Evolutionary conservation across 2,113 vertebrate species (phyloP), one percentile per base, ranked within the genome.

Genomic region (Sisor rabdophorus): DNA sequence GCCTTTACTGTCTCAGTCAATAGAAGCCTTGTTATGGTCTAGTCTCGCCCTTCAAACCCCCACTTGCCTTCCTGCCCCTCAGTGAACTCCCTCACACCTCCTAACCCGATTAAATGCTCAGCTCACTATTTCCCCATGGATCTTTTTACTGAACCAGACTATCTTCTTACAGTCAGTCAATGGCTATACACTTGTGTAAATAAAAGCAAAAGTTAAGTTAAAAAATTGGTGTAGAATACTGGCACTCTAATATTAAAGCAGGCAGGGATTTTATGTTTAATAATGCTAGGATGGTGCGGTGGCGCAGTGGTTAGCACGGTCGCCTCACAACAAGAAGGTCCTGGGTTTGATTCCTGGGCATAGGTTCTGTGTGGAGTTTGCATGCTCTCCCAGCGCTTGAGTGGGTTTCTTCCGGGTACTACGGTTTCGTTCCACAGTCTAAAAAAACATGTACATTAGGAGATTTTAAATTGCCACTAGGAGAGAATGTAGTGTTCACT

Each of bases 41-140:
- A 54, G 26, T 56, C 53, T 76, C 40, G 32, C 53, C 24, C 54
- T 76, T 76, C 28, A 68, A 19, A 47, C 75, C 47, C 60, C 53
- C 22, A 64, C 63, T 68, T 76, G 32, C 74, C 63, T 67, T 68
- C 53, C 52, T 76, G 74, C 52, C 63, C 63, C 50, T 67, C 61
- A 53, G 50, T 76, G 63, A 54, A 68, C 61, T 76, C 64, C 53
- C 52, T 68, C 63, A 28, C 75, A 68, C 63, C 64, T 76, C 64
- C 58, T 28, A 68, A 65, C 53, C 53, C 1, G 36, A 76, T 58
- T 76, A 76, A 63, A 71, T 40, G n/a, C 52, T 53, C 26, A 24
- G 64, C 40, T 67, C 63, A 55, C 20, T 32, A 40, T 52, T 55
- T 71, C 54, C 52, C 1, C 1, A 40, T 40, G 30, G 69, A 55